These are phyloP conservation scores for Alces alces DNA, from an alignment of 2,113 vertebrate species.

Conservation along the genomic window DNA sequence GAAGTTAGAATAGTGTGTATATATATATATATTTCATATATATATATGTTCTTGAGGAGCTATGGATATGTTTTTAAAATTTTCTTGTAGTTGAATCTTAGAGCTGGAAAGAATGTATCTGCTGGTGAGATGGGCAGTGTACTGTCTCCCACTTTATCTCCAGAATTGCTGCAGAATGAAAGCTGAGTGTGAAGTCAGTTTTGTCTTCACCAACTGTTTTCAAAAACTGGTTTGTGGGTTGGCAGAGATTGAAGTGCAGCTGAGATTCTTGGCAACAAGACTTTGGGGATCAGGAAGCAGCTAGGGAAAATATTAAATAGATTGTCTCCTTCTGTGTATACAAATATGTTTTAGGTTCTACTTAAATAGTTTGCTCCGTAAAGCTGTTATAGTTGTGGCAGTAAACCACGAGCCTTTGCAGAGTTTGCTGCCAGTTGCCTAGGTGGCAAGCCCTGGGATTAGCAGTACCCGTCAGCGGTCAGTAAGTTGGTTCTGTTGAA, in stretches of 20 bases:
- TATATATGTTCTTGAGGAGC: neutral
- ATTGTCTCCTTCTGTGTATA: neutral
- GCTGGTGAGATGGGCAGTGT: neutral
- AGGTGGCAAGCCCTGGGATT: neutral
- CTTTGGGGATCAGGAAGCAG: neutral
- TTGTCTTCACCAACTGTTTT: neutral
- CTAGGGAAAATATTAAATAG: neutral
- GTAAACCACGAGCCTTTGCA: neutral
- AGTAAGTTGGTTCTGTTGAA: neutral
- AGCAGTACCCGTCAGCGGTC: neutral
- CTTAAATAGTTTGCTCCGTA: neutral
- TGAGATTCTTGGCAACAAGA: neutral
- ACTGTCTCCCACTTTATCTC: neutral
- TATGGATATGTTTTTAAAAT: neutral
- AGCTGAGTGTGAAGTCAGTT: neutral
- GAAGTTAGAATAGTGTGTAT: neutral
- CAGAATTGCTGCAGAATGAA: neutral
- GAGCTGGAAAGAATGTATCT: neutral
- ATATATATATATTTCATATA: neutral
- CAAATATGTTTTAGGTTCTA: neutral
- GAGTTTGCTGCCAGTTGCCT: neutral
- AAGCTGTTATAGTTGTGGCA: neutral
- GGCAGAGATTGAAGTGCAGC: neutral
- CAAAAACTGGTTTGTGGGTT: neutral
- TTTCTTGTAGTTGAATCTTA: neutral